Conservation (phyloP, 2,113 vertebrate species). For the Aegotheles bennettii region DNA sequence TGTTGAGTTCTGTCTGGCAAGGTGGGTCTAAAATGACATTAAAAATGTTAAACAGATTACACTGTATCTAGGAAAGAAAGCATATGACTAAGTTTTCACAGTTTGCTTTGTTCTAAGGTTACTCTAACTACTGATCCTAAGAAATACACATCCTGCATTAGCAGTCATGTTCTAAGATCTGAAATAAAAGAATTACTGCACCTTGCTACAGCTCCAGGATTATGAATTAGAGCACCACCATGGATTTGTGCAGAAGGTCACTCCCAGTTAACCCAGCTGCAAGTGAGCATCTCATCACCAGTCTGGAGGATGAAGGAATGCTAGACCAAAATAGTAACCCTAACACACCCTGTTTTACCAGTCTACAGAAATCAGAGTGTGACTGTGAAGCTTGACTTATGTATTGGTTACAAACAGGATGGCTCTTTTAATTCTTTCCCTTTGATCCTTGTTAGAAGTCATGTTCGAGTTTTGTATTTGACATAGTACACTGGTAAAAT, state of each 20-base stretch:
- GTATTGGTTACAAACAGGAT: not conserved
- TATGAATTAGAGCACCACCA: not conserved
- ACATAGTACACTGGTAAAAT: not conserved
- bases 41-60: slow-evolving; percentile 30
- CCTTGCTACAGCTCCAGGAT: not conserved
- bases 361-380: not conserved
- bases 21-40: slow-evolving; percentile 84
- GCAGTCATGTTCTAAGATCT: not conserved
- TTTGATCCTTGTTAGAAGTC: not conserved
- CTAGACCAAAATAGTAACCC: not conserved
- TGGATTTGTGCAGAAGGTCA: not conserved
- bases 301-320: accelerated
- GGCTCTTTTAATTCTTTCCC: not conserved
- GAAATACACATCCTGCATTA: not conserved
- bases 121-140: not conserved
- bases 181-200: not conserved
- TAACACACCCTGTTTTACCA: not conserved
- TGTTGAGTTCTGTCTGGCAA: slow-evolving; percentile 88
- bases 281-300: not conserved
- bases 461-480: not conserved
- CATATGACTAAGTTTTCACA: not conserved
- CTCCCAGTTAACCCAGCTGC: not conserved
- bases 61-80: not conserved
- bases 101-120: not conserved
- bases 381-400: not conserved